Evolutionary conservation across 37 sponge, comb jelly and placozoan species (phyloP).

Genomic region (Amphimedon queenslandica): DNA sequence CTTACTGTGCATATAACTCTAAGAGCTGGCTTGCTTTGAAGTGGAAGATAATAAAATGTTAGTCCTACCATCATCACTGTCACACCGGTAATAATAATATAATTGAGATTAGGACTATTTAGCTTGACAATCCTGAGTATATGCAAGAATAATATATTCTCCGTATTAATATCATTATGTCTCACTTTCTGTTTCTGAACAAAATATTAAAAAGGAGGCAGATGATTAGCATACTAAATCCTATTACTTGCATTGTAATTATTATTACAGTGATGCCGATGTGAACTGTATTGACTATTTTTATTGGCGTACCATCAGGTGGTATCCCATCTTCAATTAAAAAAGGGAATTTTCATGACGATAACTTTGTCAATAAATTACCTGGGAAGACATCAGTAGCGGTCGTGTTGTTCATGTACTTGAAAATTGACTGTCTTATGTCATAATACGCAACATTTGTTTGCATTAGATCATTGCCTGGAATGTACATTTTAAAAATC

Average conservation of each 20-base stretch:
- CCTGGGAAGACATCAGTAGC: background rate
- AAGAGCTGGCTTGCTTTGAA: too few relatives aligned
- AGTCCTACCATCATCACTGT: background rate
- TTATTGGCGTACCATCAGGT: slow-evolving; percentile 30
- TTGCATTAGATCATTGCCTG: background rate
- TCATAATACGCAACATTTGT: background rate
- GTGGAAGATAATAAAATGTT: background rate
- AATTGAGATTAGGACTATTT: background rate
- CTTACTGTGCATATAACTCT: background rate
- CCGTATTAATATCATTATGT: background rate
- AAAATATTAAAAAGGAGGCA: slow-evolving; percentile 18
- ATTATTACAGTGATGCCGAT: background rate
- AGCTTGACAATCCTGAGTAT: slow-evolving; percentile 3
- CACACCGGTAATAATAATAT: background rate
- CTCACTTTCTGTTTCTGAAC: slow-evolving; percentile 21
- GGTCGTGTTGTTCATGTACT: background rate
- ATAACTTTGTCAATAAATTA: background rate
- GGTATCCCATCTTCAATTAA: slow-evolving; percentile 21
- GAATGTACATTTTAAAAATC: too few relatives aligned
- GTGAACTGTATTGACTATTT: background rate
- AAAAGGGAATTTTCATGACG: background rate
- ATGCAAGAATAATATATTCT: background rate
- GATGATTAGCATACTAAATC: background rate
- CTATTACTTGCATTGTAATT: background rate
- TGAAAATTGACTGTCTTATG: background rate